Conservation (phyloP, 92 coral and sea anemone genomes). For the Scolanthus callimorphus region DNA sequence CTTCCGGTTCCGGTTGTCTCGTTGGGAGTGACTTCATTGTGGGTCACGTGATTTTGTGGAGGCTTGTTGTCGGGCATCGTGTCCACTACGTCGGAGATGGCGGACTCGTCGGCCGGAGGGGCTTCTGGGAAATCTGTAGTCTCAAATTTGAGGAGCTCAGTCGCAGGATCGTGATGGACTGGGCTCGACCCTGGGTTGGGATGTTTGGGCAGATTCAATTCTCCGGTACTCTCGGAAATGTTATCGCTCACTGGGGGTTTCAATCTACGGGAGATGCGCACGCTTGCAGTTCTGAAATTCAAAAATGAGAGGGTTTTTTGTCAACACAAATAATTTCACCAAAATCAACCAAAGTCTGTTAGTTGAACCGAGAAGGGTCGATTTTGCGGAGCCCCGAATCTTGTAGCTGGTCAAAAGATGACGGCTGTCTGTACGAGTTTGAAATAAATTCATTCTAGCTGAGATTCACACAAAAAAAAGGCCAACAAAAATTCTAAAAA, state of each 20-base stretch:
- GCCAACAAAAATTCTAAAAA: too few relatives aligned
- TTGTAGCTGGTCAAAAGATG: too few relatives aligned
- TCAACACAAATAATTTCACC: too few relatives aligned
- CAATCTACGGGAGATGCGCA: slow-evolving; percentile 82
- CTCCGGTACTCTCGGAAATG: slow-evolving; percentile 81
- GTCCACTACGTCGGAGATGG: slow-evolving; percentile 20
- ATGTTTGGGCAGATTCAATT: slow-evolving; percentile 48
- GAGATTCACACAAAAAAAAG: too few relatives aligned
- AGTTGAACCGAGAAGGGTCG: too few relatives aligned
- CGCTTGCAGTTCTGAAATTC: slow-evolving; percentile 87
- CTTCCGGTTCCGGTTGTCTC: slow-evolving; percentile 2
- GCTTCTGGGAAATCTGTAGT: slow-evolving; percentile 81
- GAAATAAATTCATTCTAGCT: too few relatives aligned
- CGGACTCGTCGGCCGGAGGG: slow-evolving; percentile 64
- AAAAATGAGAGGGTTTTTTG: too few relatives aligned
- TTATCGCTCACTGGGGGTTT: slow-evolving; percentile 56
- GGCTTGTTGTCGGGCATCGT: slow-evolving; percentile 47
- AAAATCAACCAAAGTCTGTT: too few relatives aligned
- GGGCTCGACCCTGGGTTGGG: slow-evolving; percentile 35
- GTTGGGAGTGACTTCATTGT: slow-evolving; percentile 19
- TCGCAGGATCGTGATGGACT: slow-evolving; percentile 29
- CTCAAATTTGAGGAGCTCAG: slow-evolving; percentile 81
- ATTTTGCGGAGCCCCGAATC: too few relatives aligned
- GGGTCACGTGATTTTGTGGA: slow-evolving; percentile 47
- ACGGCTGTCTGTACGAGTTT: too few relatives aligned